These are phyloP conservation scores for Atlantisia rogersi DNA, from an alignment of 2,113 vertebrate species.

Conservation along the genomic window DNA sequence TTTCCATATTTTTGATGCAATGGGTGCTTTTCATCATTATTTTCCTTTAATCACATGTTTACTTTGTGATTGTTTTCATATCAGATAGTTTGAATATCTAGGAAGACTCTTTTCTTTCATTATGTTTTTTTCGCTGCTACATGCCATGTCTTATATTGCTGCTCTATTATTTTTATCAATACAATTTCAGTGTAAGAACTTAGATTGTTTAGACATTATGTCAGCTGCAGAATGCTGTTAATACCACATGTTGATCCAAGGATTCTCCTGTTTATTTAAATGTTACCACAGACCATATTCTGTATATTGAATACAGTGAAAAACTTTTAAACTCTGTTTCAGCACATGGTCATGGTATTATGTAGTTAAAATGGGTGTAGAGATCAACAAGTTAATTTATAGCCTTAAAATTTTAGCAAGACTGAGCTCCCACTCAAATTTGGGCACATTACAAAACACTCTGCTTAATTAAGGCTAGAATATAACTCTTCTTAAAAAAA, in stretches of 20 bases:
- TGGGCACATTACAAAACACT: background rate
- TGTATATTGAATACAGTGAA: background rate
- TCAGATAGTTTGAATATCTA: background rate
- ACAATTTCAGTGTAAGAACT: background rate
- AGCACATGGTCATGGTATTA: background rate
- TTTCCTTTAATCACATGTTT: background rate
- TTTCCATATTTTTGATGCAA: background rate
- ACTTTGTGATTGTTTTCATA: background rate
- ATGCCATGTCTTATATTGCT: background rate
- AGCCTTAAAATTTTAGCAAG: background rate
- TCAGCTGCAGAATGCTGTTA: background rate
- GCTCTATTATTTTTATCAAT: background rate
- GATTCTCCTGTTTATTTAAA: constrained; percentile 29
- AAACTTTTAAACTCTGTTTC: background rate
- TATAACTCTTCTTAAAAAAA: background rate
- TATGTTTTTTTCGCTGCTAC: background rate
- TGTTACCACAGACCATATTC: background rate
- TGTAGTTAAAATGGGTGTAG: background rate
- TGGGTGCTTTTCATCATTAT: background rate
- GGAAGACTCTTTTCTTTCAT: background rate
- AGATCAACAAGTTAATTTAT: background rate
- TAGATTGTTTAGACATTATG: background rate
- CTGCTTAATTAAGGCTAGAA: background rate
- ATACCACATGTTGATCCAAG: background rate
- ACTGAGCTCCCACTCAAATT: background rate